Conservation (phyloP, 1,140 invertebrate genomes). For the Eumeta japonica region DNA sequence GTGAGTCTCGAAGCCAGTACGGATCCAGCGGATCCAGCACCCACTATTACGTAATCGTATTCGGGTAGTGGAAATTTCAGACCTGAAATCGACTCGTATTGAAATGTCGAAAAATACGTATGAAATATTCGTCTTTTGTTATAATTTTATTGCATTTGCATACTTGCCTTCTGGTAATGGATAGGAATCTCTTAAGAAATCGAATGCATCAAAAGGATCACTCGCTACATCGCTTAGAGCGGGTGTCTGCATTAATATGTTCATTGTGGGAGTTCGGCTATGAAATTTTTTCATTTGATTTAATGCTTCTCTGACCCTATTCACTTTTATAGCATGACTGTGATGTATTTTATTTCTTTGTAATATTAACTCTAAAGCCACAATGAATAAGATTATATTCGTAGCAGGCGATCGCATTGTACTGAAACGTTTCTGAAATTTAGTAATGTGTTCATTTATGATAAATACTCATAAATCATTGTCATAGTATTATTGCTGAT, state of each 20-base stretch:
- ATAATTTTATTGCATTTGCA: not conserved
- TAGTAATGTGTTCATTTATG: too few relatives aligned
- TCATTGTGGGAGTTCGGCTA: slow-evolving; percentile 21
- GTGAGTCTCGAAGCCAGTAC: slow-evolving; percentile 77
- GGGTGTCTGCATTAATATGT: slow-evolving; percentile 23
- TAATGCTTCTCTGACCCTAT: too few relatives aligned
- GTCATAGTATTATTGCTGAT: too few relatives aligned
- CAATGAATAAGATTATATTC: too few relatives aligned
- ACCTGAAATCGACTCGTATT: slow-evolving; percentile 65
- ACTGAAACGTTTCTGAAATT: too few relatives aligned
- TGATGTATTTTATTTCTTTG: too few relatives aligned
- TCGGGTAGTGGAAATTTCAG: slow-evolving; percentile 26
- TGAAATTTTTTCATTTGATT: too few relatives aligned
- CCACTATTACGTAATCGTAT: slow-evolving; percentile 85
- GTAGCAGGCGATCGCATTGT: too few relatives aligned
- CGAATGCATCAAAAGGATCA: slow-evolving; percentile 25
- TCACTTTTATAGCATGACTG: too few relatives aligned
- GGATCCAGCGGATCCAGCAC: slow-evolving; percentile 73
- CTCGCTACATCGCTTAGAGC: slow-evolving; percentile 20
- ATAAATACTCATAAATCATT: too few relatives aligned
- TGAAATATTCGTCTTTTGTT: slow-evolving; percentile 15
- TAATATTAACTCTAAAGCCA: too few relatives aligned
- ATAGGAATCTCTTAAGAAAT: slow-evolving; percentile 32
- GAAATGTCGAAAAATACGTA: slow-evolving; percentile 17
- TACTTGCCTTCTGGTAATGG: slow-evolving; percentile 31